A percentile compares a stretch with the other conserved stretches of the same genome.
phyloP scores from a whole-genome alignment of 2,113 vertebrate species.

The Campylomormyrus numenius region DNA sequence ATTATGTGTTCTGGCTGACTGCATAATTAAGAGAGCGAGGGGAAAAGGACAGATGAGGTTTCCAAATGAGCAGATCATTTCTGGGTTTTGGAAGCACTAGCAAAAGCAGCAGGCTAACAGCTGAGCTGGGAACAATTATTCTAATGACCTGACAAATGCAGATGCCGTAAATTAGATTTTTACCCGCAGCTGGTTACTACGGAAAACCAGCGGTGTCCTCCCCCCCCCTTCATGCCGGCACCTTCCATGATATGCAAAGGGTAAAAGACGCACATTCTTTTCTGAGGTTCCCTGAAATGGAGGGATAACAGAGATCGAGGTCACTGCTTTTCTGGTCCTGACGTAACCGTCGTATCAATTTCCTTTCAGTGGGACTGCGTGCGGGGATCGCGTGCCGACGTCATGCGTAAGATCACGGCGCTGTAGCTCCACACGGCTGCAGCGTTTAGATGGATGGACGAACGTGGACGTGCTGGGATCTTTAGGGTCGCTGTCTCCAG shows the following conservation, averaged over 20 bases:
- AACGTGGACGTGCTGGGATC: not conserved
- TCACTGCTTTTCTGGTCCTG: not conserved
- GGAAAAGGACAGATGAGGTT: conserved; percentile 67
- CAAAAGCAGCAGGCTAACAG: conserved; percentile 91
- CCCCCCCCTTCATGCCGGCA: not conserved
- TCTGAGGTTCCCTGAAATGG: not conserved
- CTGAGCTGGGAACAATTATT: conserved; percentile 98
- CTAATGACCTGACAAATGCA: conserved; percentile 95
- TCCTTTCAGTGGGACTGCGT: not conserved
- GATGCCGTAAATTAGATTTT: conserved; percentile 89
- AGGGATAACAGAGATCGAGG: not conserved
- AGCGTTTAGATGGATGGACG: not conserved
- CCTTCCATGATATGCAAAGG: not conserved
- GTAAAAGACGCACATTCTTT: not conserved
- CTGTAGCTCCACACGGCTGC: not conserved
- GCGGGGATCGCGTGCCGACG: not conserved
- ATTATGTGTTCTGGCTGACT: conserved; percentile 83
- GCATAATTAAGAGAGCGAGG: conserved; percentile 75
- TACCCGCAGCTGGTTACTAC: conserved; percentile 78
- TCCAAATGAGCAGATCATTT: conserved; percentile 91
- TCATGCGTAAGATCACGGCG: not conserved
- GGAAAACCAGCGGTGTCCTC: conserved; percentile 53
- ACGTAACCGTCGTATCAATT: not conserved
- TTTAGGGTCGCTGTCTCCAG: not conserved
- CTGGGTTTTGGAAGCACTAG: conserved; percentile 79